Evolutionary conservation across 2,113 vertebrate species (phyloP), one percentile per base, ranked within the genome.

Genomic region (Hyperoodon ampullatus): DNA sequence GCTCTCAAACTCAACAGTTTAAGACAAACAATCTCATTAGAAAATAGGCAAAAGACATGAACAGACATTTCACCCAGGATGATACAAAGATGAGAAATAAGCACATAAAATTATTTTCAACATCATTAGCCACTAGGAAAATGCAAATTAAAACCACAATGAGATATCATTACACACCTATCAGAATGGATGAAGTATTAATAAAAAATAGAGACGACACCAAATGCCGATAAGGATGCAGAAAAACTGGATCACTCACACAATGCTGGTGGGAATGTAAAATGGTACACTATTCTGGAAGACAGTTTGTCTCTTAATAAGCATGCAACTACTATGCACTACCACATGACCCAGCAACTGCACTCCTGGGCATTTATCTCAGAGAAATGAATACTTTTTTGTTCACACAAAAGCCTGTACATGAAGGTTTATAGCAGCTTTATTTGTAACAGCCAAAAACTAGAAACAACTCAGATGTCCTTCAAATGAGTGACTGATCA

Each of bases 111-210:
- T 4, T 3, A 93, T 61, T 35, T 35, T 90, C 66, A 72, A 55
- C 50, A 78, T 44, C 58, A 74, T 42, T 66, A 91, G 53, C 60
- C 47, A 84, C 28, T 75, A 92, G 42, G 44, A 39, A 89, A 93
- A 30, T 61, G n/a, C 30, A 90, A 94, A 70, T 92, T 89, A 92
- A 95, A 95, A 88, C 39, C 71, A 96, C 33, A 47, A 63, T 35
- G 13, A 96, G 21, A 30, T 60, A 47, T 91, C 33, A 81, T 8
- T 14, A 70, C 42, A 90, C 26, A 35, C 6, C n/a, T 53, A 71
- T 16, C 65, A 61, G 78, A 92, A 92, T 44, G 58, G 50, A 55
- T 94, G 72, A 85, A 86, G 83, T 53, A 53, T 53, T 65, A 75
- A 71, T 24, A 33, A 71, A 93, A 83, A 77, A 92, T 8, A 61